These are phyloP conservation scores for Nemotelus nigrinus DNA, from an alignment of 2,888 invertebrate genomes.

Conservation along the genomic window DNA sequence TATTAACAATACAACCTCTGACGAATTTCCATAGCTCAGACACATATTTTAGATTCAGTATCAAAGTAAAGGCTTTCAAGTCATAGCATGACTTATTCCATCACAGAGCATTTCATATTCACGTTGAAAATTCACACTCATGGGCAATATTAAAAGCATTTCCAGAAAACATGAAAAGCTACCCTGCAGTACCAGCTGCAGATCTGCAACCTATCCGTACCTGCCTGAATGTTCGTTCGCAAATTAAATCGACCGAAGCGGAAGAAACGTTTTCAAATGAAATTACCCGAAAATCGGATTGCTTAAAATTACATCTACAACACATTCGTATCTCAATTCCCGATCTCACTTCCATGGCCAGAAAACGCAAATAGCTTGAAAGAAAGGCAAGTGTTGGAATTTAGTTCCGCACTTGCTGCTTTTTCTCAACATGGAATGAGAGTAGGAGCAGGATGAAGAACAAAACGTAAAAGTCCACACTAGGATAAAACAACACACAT, in stretches of 20 bases:
- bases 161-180: too few relatives aligned
- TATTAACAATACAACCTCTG: too few relatives aligned
- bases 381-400: slow-evolving; percentile 30
- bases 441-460: not conserved
- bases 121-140: too few relatives aligned
- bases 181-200: too few relatives aligned
- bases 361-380: slow-evolving; percentile 21
- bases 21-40: too few relatives aligned
- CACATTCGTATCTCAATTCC: slow-evolving; percentile 9
- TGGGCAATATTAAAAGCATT: too few relatives aligned
- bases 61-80: too few relatives aligned
- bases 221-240: too few relatives aligned
- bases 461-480: not conserved
- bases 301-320: not conserved
- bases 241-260: not conserved
- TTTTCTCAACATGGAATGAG: slow-evolving; percentile 6
- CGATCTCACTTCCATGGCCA: not conserved
- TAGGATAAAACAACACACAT: slow-evolving; percentile 7
- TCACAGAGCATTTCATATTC: too few relatives aligned
- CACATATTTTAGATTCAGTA: too few relatives aligned
- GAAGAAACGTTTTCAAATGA: slow-evolving; percentile 1
- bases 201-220: too few relatives aligned
- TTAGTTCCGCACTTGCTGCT: slow-evolving; percentile 27
- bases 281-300: slow-evolving; percentile 19
- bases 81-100: too few relatives aligned